Percentiles rank a stretch among this genome's conserved stretches.
Evolutionary conservation across 2,797 vertebrate genomes (phyloP).

Genomic region (Thripadectes ignobilis): DNA sequence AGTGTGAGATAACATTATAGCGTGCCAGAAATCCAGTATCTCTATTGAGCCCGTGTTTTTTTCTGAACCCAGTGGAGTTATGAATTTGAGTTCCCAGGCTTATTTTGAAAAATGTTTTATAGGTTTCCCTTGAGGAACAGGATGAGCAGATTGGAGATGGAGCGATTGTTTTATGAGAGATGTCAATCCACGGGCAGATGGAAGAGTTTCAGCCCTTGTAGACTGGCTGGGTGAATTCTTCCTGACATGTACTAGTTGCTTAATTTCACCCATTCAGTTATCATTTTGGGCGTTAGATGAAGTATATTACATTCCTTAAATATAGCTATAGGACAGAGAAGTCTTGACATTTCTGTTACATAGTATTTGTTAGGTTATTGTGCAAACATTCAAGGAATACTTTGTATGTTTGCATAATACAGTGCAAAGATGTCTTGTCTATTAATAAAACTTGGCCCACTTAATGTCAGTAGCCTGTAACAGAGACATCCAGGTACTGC

Average conservation of each 20-base stretch:
- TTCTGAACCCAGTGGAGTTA: constrained; percentile 9
- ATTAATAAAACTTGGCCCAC: background rate
- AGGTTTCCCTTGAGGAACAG: constrained; percentile 2
- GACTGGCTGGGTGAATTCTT: background rate
- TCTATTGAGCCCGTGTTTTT: background rate
- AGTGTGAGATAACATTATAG: background rate
- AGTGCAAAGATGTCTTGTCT: background rate
- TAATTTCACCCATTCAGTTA: background rate
- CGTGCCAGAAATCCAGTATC: background rate
- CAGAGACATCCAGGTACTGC: background rate
- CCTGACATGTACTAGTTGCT: background rate
- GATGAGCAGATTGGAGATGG: background rate
- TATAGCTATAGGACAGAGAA: background rate
- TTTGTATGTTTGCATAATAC: background rate
- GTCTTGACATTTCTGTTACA: background rate
- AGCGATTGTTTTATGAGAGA: background rate
- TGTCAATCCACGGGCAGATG: background rate
- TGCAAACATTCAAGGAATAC: background rate
- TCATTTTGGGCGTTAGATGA: background rate
- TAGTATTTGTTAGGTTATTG: background rate
- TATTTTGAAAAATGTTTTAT: constrained; percentile 35
- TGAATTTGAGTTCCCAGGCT: constrained; percentile 21
- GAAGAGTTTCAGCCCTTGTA: background rate
- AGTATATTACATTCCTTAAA: background rate
- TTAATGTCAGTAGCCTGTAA: background rate